Evolutionary conservation across 2,888 invertebrate species (phyloP), one percentile per base, ranked within the genome.

Genomic region (Acleris cristana): DNA sequence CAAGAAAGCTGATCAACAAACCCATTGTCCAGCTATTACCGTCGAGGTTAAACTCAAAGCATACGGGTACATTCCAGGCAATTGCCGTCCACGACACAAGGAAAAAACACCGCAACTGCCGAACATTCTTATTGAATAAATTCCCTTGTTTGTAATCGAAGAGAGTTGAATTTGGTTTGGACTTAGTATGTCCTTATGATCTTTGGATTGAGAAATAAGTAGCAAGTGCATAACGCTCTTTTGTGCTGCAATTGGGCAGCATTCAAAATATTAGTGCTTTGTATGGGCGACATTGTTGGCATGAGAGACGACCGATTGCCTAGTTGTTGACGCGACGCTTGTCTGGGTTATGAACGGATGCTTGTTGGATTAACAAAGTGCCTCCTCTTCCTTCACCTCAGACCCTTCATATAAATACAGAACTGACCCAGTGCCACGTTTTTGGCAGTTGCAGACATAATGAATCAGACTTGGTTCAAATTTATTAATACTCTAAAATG

Each of bases 231-330:
- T 63, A 56, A 65, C 51, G 56, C 65, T 48, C 61, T 67, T 64
- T 73, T 73, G 70, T 71, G 61, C 19, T 23, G 70, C 77, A 78
- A 79, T 80, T 78, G 79, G 73, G 72, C 69, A 60, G 72, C 71
- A 77, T 74, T 72, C 68, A 70, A 64, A 72, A 71, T 70, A 71
- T 69, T 73, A 70, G 70, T 66, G 73, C 74, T 74, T 79, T 79
- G 79, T 80, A 69, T 69, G 69, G 71, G 71, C 69, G 70, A 64
- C 68, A 58, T 68, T 70, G 57, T 72, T 54, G 40, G 55, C 64
- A 62, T 72, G 76, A 73, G 74, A 72, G 73, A 72, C 69, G 65
- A 48, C 7, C 48, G 57, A 16, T 53, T 64, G 18, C 52, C 57
- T 56, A 56, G 56, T 51, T 44, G 16, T 40, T 40, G 40, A 34